These are phyloP conservation scores for Maccullochella peelii DNA, from an alignment of 2,113 vertebrate genomes.

Conservation along the genomic window DNA sequence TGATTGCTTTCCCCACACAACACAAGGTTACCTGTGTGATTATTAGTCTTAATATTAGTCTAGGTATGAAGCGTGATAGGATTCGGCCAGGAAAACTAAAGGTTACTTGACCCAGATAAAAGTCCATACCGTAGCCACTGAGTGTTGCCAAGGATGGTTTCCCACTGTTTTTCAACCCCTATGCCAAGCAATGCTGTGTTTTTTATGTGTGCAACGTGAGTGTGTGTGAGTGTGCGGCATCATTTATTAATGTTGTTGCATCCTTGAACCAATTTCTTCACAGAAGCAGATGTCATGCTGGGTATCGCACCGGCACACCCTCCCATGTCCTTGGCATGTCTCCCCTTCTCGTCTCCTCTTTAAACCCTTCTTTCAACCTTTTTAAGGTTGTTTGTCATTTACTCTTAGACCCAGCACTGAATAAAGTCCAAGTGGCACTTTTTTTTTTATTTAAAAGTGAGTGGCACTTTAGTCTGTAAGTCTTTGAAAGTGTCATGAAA, in stretches of 20 bases:
- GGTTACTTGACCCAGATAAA: slow-evolving; percentile 49
- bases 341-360: slow-evolving; percentile 9
- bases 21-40: slow-evolving; percentile 13
- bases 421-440: background rate
- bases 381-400: slow-evolving; percentile 25
- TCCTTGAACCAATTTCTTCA: slow-evolving; percentile 69
- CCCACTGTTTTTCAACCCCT: slow-evolving; percentile 30
- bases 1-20: background rate
- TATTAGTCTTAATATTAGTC: slow-evolving; percentile 15
- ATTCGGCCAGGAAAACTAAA: slow-evolving; percentile 36
- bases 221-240: slow-evolving; percentile 40
- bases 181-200: slow-evolving; percentile 5
- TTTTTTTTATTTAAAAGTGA: background rate
- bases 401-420: background rate
- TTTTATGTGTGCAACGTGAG: slow-evolving; percentile 28
- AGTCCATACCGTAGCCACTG: background rate
- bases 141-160: slow-evolving; percentile 18
- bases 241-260: slow-evolving; percentile 69
- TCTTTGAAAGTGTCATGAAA: background rate
- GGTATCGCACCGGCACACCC: slow-evolving; percentile 38
- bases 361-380: background rate
- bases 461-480: background rate
- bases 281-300: slow-evolving; percentile 54
- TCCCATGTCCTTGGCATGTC: slow-evolving; percentile 54
- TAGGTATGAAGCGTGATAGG: background rate